phyloP scores from a whole-genome alignment of 1,140 invertebrate genomes.

The Ceratina japonica region DNA sequence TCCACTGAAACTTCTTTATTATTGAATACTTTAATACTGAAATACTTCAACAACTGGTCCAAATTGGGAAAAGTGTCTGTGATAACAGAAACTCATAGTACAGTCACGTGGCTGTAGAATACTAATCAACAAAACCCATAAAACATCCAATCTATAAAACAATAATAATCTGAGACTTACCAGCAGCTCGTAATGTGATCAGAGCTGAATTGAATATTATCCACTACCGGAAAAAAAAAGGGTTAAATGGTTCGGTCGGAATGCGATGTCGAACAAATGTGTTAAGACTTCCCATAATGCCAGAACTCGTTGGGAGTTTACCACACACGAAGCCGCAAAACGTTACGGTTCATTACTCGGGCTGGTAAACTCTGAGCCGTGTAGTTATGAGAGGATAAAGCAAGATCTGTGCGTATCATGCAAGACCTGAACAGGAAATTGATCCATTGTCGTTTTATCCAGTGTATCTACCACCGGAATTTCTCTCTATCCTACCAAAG shows the following conservation, averaged over 20 bases:
- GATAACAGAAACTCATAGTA: too few relatives aligned
- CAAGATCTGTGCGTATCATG: constrained; percentile 10
- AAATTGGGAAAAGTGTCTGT: too few relatives aligned
- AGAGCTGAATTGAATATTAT: not conserved
- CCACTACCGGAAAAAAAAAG: not conserved
- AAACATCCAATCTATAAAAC: too few relatives aligned
- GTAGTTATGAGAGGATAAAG: constrained; percentile 8
- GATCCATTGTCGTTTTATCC: not conserved
- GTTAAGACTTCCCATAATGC: constrained; percentile 15
- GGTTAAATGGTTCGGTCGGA: constrained; percentile 4
- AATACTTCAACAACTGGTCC: too few relatives aligned
- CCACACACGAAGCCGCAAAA: constrained; percentile 43
- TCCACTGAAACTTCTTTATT: too few relatives aligned
- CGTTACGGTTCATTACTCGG: constrained; percentile 27
- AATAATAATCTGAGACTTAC: too few relatives aligned
- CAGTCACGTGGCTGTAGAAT: too few relatives aligned
- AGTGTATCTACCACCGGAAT: not conserved
- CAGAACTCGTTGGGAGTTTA: constrained; percentile 8
- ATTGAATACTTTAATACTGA: too few relatives aligned
- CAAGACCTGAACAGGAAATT: not conserved
- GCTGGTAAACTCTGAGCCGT: not conserved
- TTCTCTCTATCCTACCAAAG: too few relatives aligned
- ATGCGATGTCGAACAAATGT: constrained; percentile 10
- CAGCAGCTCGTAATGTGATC: too few relatives aligned
- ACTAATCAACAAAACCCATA: too few relatives aligned